These are phyloP conservation scores for Batillaria attramentaria DNA, from an alignment of 1,140 invertebrate species.

Conservation along the genomic window DNA sequence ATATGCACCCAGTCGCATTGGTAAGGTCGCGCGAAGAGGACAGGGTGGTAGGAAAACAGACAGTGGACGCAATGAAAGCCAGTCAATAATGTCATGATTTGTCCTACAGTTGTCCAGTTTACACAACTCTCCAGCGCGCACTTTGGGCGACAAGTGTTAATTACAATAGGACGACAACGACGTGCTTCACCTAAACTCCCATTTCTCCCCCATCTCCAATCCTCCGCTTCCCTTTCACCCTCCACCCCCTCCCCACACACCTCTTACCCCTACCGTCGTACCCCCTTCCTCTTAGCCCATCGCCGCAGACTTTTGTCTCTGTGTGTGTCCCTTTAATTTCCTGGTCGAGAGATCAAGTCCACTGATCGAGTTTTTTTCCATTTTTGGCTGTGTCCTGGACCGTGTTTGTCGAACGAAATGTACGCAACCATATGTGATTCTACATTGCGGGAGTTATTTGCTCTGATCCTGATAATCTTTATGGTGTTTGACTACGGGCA, in stretches of 20 bases:
- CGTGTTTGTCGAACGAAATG: too few species aligned
- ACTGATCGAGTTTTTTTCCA: too few species aligned
- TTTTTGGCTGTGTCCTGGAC: too few species aligned
- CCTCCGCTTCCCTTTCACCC: not conserved
- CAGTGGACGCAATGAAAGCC: not conserved
- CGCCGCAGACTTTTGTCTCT: not conserved
- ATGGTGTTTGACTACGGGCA: too few species aligned
- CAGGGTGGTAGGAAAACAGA: not conserved
- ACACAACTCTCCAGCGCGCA: not conserved
- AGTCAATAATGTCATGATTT: not conserved
- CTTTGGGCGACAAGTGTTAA: slow-evolving; percentile 17
- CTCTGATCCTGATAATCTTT: too few species aligned
- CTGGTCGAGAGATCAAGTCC: not conserved
- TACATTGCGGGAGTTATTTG: too few species aligned
- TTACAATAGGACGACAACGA: too few species aligned
- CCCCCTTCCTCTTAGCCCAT: not conserved
- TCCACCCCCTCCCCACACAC: not conserved
- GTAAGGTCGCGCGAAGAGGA: not conserved
- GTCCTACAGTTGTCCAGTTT: not conserved
- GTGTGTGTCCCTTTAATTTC: not conserved
- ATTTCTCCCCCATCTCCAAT: too few species aligned
- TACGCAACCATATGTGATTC: too few species aligned
- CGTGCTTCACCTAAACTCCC: too few species aligned
- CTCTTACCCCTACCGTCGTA: not conserved
- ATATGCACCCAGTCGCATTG: not conserved